phyloP scores from a whole-genome alignment of 2,113 vertebrate species.

The Protomyctophum bolini region DNA sequence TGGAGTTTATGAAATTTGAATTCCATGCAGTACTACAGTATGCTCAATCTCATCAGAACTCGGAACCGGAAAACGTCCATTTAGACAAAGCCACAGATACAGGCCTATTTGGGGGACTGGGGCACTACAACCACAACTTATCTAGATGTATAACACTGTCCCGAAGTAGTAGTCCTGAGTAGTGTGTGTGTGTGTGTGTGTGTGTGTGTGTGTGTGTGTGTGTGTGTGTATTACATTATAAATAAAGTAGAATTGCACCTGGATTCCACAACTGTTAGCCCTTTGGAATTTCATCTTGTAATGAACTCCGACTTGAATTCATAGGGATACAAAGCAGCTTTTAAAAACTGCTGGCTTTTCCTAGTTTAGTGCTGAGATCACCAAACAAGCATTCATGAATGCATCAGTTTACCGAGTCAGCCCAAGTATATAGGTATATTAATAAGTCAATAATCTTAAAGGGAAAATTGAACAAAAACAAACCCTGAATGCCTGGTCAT shows the following conservation, averaged over 20 bases:
- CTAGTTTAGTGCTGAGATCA: conserved; percentile 22
- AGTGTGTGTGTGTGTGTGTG: too few relatives aligned
- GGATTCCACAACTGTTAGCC: too few relatives aligned
- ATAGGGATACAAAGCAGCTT: background rate
- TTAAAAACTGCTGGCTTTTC: background rate
- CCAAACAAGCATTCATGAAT: conserved; percentile 12
- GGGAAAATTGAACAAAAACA: background rate
- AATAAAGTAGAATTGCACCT: too few relatives aligned
- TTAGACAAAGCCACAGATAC: background rate
- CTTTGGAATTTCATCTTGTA: background rate
- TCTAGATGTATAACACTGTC: background rate
- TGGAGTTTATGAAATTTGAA: conserved; percentile 27
- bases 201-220: too few relatives aligned
- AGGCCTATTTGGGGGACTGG: background rate
- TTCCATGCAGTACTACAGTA: conserved; percentile 7
- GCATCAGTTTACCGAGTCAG: conserved; percentile 30
- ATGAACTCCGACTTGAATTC: background rate
- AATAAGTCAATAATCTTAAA: conserved; percentile 28
- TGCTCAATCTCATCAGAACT: background rate
- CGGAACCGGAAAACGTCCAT: background rate
- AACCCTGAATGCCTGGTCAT: conserved; percentile 2
- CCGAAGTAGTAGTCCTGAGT: too few relatives aligned
- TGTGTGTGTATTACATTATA: too few relatives aligned
- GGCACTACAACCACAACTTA: background rate
- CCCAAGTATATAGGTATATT: conserved; percentile 3